These are phyloP conservation scores for Vannuccia rotundouncinata DNA, from an alignment of 2,888 invertebrate genomes.

Conservation along the genomic window DNA sequence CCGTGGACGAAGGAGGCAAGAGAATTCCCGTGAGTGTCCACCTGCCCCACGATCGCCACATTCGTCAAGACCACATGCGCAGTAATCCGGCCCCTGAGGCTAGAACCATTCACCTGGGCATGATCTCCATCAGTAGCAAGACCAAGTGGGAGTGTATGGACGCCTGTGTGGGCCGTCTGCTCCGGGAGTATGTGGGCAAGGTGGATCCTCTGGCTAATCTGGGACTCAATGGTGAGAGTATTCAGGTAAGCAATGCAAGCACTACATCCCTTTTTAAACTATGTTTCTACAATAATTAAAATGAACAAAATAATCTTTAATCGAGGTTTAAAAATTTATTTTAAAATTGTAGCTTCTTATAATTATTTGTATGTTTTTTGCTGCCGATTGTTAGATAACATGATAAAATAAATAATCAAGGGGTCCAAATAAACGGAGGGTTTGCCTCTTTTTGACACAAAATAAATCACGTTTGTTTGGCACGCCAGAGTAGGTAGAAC, in stretches of 20 bases:
- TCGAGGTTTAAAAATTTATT: too few species aligned
- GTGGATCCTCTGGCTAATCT: constrained; percentile 85
- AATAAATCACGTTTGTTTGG: too few species aligned
- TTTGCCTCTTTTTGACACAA: too few species aligned
- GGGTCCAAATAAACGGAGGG: too few species aligned
- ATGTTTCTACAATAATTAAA: too few species aligned
- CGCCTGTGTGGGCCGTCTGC: constrained; percentile 78
- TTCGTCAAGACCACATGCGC: not conserved
- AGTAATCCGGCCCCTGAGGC: constrained; percentile 57
- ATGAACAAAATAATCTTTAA: too few species aligned
- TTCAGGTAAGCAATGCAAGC: constrained; percentile 57
- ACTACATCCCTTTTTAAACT: too few species aligned
- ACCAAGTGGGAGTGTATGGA: constrained; percentile 91
- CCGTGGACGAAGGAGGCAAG: constrained; percentile 38
- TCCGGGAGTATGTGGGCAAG: constrained; percentile 73
- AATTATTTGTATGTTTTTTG: too few species aligned
- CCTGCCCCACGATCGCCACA: constrained; percentile 44
- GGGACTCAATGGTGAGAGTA: constrained; percentile 74
- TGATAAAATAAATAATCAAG: too few species aligned
- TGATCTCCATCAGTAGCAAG: constrained; percentile 79
- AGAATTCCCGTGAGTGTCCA: constrained; percentile 41
- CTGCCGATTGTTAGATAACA: too few species aligned
- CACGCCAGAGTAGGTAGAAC: too few species aligned
- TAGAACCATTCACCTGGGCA: constrained; percentile 65
- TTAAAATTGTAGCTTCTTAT: too few species aligned